These are phyloP conservation scores for Antheraea pernyi DNA, from an alignment of 1,140 invertebrate species.

Conservation along the genomic window DNA sequence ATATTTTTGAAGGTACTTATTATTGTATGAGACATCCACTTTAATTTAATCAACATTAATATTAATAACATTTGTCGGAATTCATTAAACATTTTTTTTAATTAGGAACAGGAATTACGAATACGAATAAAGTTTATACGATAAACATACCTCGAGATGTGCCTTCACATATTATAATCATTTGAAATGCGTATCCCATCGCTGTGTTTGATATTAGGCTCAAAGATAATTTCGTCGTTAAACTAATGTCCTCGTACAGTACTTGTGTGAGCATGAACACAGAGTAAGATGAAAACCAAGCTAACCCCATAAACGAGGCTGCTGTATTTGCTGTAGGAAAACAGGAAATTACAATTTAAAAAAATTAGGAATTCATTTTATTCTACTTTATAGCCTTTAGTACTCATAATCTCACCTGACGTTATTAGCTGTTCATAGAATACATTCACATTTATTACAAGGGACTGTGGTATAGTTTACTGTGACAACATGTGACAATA, in stretches of 20 bases:
- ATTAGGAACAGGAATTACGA: no score
- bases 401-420: no score
- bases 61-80: no score
- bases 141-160: conserved; percentile 76
- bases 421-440: no score
- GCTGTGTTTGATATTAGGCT: conserved; percentile 85
- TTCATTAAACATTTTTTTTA: no score
- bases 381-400: no score
- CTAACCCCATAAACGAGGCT: conserved; percentile 84
- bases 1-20: no score
- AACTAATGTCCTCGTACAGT: conserved; percentile 60
- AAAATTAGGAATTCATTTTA: neutral
- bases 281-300: conserved; percentile 88
- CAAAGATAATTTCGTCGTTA: conserved; percentile 76
- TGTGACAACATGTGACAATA: no score
- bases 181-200: conserved; percentile 85
- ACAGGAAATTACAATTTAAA: conserved; percentile 32
- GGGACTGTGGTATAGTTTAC: no score
- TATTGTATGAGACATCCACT: no score
- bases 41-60: no score
- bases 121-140: neutral
- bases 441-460: no score
- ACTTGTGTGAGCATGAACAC: conserved; percentile 83
- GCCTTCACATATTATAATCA: conserved; percentile 84
- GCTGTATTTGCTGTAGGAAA: conserved; percentile 89